Conservation (phyloP, 2,888 invertebrate genomes). For the Hoplodrina ambigua region DNA sequence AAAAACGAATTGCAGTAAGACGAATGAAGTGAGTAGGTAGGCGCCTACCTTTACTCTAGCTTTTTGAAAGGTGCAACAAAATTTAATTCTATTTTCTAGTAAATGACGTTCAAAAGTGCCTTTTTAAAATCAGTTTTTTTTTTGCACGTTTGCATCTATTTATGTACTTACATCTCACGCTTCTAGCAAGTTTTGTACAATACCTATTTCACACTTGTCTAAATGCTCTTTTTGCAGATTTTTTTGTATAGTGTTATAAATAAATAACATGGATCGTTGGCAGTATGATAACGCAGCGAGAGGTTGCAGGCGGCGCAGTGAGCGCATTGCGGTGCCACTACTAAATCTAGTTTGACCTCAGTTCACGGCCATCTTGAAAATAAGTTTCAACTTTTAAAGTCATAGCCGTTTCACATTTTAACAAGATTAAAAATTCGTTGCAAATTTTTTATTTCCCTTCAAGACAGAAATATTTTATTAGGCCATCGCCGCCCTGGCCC, state of each 20-base stretch:
- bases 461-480: neutral
- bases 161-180: no score
- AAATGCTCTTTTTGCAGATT: no score
- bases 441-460: neutral
- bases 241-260: no score
- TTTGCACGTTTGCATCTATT: no score
- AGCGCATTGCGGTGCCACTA: constrained; percentile 85
- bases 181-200: no score
- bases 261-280: constrained; percentile 21
- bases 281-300: constrained; percentile 70
- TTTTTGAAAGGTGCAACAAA: no score
- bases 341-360: constrained; percentile 82
- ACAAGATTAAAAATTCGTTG: constrained; percentile 21
- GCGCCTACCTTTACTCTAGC: no score
- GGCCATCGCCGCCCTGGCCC: neutral
- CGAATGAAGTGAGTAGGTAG: no score
- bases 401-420: constrained; percentile 16
- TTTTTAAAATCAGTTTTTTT: no score
- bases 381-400: constrained; percentile 50
- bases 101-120: no score
- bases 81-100: no score
- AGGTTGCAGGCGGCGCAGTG: constrained; percentile 83
- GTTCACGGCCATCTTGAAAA: constrained; percentile 72
- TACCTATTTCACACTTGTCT: no score
- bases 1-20: neutral